These are phyloP conservation scores for Macropus fuliginosus DNA, from an alignment of 2,797 vertebrate genomes.

Conservation along the genomic window DNA sequence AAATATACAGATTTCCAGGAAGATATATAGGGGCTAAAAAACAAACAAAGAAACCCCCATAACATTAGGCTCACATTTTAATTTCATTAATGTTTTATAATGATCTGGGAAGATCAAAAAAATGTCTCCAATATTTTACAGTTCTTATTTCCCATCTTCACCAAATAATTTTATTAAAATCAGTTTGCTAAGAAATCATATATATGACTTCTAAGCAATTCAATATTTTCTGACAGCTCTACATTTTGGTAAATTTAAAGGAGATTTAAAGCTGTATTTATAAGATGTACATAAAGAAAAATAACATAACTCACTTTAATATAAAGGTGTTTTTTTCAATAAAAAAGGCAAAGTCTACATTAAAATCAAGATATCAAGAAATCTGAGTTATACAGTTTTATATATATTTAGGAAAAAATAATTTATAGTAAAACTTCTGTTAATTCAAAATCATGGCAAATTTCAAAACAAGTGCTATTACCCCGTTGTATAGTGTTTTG, in stretches of 20 bases:
- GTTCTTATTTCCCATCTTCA: slow-evolving; percentile 45
- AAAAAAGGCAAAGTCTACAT: slow-evolving; percentile 75
- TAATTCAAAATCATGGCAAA: slow-evolving; percentile 74
- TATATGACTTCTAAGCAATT: slow-evolving; percentile 49
- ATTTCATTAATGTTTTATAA: neutral
- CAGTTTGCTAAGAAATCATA: neutral
- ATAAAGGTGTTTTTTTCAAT: slow-evolving; percentile 69
- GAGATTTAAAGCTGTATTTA: slow-evolving; percentile 55
- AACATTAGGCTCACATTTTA: neutral
- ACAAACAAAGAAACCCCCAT: neutral
- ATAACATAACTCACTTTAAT: slow-evolving; percentile 73
- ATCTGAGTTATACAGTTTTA: slow-evolving; percentile 74
- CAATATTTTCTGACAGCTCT: slow-evolving; percentile 51
- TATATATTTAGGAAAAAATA: slow-evolving; percentile 74
- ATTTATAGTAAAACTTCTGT: slow-evolving; percentile 75
- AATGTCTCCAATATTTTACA: slow-evolving; percentile 34
- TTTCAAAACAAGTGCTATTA: slow-evolving; percentile 73
- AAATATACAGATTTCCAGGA: slow-evolving; percentile 50
- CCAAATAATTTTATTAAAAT: slow-evolving; percentile 39
- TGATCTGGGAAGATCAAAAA: slow-evolving; percentile 9
- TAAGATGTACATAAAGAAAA: slow-evolving; percentile 67
- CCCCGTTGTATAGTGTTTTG: slow-evolving; percentile 60
- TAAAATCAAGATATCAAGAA: slow-evolving; percentile 73
- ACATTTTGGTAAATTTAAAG: slow-evolving; percentile 53
- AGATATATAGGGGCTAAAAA: slow-evolving; percentile 39